These are phyloP conservation scores for Pomatostomus ruficeps DNA, from an alignment of 2,113 vertebrate species.

Conservation along the genomic window DNA sequence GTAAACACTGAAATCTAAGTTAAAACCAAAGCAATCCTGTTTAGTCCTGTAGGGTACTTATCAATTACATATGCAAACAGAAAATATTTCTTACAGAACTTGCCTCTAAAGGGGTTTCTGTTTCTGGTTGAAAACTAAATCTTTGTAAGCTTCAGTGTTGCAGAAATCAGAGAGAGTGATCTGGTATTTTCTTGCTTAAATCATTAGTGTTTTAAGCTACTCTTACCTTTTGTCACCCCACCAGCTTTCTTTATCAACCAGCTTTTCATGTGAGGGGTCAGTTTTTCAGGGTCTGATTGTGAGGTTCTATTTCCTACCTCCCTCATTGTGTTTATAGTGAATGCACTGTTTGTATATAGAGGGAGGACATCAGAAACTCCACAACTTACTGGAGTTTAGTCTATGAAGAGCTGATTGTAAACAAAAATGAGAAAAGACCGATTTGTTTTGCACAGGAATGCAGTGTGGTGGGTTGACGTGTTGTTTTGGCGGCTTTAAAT, in stretches of 20 bases:
- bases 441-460: constrained; percentile 52
- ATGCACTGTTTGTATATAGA: constrained; percentile 54
- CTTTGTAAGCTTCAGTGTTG: background rate
- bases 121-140: constrained; percentile 52
- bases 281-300: background rate
- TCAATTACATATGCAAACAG: constrained; percentile 53
- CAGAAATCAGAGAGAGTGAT: constrained; percentile 33
- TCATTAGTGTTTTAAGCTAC: background rate
- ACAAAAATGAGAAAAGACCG: constrained; percentile 65
- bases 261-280: background rate
- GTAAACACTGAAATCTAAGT: constrained; percentile 54
- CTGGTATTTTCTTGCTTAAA: background rate
- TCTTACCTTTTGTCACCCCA: constrained; percentile 16
- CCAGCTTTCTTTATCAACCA: constrained; percentile 11
- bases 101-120: constrained; percentile 58
- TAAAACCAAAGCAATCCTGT: constrained; percentile 42
- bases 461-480: constrained; percentile 2
- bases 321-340: constrained; percentile 72
- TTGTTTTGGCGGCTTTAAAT: constrained; percentile 16
- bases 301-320: constrained; percentile 63
- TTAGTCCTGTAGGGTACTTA: constrained; percentile 45
- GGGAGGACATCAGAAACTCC: constrained; percentile 44
- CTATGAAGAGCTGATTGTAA: constrained; percentile 69
- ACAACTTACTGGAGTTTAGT: constrained; percentile 74
- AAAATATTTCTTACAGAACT: constrained; percentile 9